Evolutionary conservation across 1,140 invertebrate species (phyloP).

Genomic region (Planococcus citri): DNA sequence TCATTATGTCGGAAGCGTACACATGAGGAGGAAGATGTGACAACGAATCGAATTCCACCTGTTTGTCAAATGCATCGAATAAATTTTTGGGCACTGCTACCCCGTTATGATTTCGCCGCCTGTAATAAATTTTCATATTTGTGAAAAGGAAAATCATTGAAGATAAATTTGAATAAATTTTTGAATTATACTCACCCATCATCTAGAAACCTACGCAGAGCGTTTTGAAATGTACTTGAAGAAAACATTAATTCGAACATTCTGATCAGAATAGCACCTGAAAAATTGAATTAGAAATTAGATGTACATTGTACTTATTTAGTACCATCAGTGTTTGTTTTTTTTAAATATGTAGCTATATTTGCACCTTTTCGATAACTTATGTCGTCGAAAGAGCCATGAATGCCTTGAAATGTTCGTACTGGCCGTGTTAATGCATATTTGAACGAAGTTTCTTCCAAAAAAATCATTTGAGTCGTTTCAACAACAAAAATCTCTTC

Average conservation of each 20-base stretch:
- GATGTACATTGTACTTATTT: too few relatives aligned
- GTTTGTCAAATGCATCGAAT: neutral
- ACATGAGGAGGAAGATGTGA: neutral
- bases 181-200: neutral
- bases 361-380: constrained; percentile 75
- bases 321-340: too few relatives aligned
- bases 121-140: constrained; percentile 22
- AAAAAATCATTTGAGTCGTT: constrained; percentile 37
- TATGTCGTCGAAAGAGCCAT: constrained; percentile 85
- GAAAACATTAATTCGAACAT: constrained; percentile 65
- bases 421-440: constrained; percentile 65
- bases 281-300: too few relatives aligned
- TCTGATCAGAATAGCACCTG: constrained; percentile 46
- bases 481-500: constrained; percentile 37
- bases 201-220: constrained; percentile 14
- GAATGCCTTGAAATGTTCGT: constrained; percentile 80
- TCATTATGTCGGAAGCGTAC: constrained; percentile 32
- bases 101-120: too few relatives aligned
- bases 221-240: constrained; percentile 43
- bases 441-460: constrained; percentile 45
- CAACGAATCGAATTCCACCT: neutral
- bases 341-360: too few relatives aligned
- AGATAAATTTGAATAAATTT: too few relatives aligned
- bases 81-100: constrained; percentile 13
- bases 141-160: neutral